Evolutionary conservation across 1,140 invertebrate genomes (phyloP), one percentile per base, ranked within the genome.

Genomic region (Drosophila fuyamai): DNA sequence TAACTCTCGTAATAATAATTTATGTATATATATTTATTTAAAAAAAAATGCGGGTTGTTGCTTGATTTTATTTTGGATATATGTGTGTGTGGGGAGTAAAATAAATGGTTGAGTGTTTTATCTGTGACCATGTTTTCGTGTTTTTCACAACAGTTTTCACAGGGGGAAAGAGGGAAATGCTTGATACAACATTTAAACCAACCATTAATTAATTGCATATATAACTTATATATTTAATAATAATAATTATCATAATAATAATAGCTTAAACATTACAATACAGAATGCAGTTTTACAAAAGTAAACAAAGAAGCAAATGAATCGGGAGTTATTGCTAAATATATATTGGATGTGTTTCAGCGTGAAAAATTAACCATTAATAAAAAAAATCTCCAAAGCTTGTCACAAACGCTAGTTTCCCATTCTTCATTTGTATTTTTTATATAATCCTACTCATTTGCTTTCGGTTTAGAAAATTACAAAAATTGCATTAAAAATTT

Each of bases 201-300:
- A 75, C 61, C 59, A 76, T 72, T 68, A 40, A 67, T 81, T 54
- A 63, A 81, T 86, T 88, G 62, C 75, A 81, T 70, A 70, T 48
- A 70, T 86, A 88, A 86, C 82, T 86, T 86, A 86, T 88, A 88
- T 86, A 86, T 86, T 88, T 86, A 86, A 86, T 81, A 85, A 85
- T 77, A 59, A 76, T 76, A 58, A 76, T 79, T 65, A 77, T 76
- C 51, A 74, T 77, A 73, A 82, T 84, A 85, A 86, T 85, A 81
- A 86, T 86, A 82, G 70, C 82, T 88, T 86, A 86, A 57, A 82
- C 47, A 76, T 67, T 86, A 88, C 56, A 86, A 88, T 86, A 86
- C 83, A 86, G 83, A 79, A 88, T 82, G 83, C 82, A 85, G 59
- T 61, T 79, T 66, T 76, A 66, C 48, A 63, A 65, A 62, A 56